phyloP scores from a whole-genome alignment of 2,888 invertebrate genomes.

The Gonocerus acuteangulatus region DNA sequence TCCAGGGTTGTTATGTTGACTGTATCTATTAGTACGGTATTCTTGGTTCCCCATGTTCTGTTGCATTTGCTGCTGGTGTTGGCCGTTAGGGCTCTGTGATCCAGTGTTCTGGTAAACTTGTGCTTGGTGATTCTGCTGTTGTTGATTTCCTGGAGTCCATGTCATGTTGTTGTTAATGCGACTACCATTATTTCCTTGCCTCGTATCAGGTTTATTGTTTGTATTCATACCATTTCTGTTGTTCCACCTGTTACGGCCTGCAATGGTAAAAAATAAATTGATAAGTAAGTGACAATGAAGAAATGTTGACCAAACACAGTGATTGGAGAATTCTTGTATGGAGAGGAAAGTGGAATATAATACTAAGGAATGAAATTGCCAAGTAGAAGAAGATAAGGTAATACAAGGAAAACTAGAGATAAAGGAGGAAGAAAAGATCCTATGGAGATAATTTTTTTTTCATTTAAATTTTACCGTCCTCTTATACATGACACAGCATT shows the following conservation, averaged over 20 bases:
- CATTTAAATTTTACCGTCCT: no score
- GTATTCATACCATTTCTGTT: slow-evolving; percentile 27
- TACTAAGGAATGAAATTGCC: no score
- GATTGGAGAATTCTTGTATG: no score
- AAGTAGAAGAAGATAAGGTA: no score
- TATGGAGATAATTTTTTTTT: no score
- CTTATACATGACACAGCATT: no score
- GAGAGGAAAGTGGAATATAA: no score
- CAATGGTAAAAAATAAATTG: no score
- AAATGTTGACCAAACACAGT: no score
- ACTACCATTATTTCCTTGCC: slow-evolving; percentile 3
- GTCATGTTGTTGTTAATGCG: slow-evolving; percentile 8
- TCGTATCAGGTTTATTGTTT: slow-evolving; percentile 27
- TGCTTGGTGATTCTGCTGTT: slow-evolving; percentile 16
- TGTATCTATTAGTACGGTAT: slow-evolving; percentile 45
- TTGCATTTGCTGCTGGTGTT: slow-evolving; percentile 31
- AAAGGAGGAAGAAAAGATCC: no score
- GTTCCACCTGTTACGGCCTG: slow-evolving; percentile 45
- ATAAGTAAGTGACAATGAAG: no score
- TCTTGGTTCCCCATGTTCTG: background rate
- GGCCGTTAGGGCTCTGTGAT: slow-evolving; percentile 25
- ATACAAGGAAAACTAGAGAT: no score
- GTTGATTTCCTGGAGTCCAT: slow-evolving; percentile 22
- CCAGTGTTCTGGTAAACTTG: slow-evolving; percentile 17
- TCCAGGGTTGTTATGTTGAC: slow-evolving; percentile 46